A percentile compares a stretch with the other conserved stretches of the same genome.
Evolutionary conservation across 1,140 invertebrate genomes (phyloP).

Genomic region (Phymorhynchus buccinoides): DNA sequence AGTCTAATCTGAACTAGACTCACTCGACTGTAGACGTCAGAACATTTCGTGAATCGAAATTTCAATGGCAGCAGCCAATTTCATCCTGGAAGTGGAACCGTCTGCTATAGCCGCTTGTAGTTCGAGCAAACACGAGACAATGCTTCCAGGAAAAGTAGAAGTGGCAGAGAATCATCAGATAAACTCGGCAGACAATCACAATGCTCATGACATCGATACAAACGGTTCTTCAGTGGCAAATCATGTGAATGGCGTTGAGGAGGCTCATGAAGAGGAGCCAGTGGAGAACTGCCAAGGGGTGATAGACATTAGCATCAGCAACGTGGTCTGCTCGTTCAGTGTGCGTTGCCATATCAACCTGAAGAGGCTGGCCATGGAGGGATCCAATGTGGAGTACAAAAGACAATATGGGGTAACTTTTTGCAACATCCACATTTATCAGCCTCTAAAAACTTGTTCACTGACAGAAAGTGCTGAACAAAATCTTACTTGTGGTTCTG

Average conservation of each 20-base stretch:
- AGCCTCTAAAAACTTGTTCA: too few species aligned
- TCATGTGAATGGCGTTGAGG: not conserved
- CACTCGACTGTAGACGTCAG: not conserved
- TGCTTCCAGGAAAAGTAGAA: slow-evolving; percentile 1
- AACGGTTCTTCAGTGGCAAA: not conserved
- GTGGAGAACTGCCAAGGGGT: slow-evolving; percentile 41
- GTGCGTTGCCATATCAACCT: slow-evolving; percentile 97
- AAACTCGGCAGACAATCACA: not conserved
- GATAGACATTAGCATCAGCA: slow-evolving; percentile 94
- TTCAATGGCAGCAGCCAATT: slow-evolving; percentile 7
- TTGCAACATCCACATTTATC: too few species aligned
- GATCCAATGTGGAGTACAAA: slow-evolving; percentile 94
- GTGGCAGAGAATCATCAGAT: not conserved
- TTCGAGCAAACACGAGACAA: not conserved
- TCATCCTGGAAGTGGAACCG: not conserved
- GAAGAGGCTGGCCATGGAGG: slow-evolving; percentile 92
- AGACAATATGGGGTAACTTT: slow-evolving; percentile 91
- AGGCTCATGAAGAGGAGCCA: not conserved
- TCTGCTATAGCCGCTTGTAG: not conserved
- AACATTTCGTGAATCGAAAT: not conserved
- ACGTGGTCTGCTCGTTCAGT: slow-evolving; percentile 98
- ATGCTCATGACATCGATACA: not conserved
- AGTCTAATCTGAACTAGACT: too few species aligned
- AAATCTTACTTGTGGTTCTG: too few species aligned
- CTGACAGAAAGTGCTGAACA: too few species aligned